Evolutionary conservation across 1,140 invertebrate genomes (phyloP).

Genomic region (Sarcophaga bullata): DNA sequence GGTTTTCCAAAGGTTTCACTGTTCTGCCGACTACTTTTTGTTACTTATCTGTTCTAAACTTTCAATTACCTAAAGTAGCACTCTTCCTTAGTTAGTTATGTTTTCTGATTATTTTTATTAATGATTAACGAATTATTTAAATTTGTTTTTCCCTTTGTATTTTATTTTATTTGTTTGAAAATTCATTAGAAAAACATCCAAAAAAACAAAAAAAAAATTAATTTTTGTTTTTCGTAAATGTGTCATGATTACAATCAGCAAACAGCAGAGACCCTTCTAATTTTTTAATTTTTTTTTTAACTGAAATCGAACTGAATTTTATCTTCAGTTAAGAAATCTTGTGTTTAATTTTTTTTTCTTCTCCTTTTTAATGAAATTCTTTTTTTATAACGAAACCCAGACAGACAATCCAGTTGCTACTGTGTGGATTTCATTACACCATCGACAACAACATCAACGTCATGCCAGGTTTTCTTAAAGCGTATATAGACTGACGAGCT

Average conservation of each 20-base stretch:
- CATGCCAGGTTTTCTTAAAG: background rate
- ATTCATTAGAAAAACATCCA: background rate
- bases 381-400: background rate
- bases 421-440: constrained; percentile 2
- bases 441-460: background rate
- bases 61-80: no score
- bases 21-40: no score
- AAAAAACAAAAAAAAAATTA: background rate
- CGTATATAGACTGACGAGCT: no score
- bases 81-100: no score
- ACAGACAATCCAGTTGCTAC: background rate
- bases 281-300: background rate
- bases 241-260: no score
- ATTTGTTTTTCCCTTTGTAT: no score
- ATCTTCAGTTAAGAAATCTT: constrained; percentile 9
- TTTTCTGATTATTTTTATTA: no score
- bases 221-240: no score
- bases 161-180: background rate
- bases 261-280: background rate
- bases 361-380: background rate
- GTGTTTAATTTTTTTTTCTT: background rate
- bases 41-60: no score
- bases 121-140: no score
- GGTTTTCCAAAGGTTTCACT: no score
- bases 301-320: background rate